These are phyloP conservation scores for Heliconius erato DNA, from an alignment of 2,888 invertebrate genomes.

Conservation along the genomic window DNA sequence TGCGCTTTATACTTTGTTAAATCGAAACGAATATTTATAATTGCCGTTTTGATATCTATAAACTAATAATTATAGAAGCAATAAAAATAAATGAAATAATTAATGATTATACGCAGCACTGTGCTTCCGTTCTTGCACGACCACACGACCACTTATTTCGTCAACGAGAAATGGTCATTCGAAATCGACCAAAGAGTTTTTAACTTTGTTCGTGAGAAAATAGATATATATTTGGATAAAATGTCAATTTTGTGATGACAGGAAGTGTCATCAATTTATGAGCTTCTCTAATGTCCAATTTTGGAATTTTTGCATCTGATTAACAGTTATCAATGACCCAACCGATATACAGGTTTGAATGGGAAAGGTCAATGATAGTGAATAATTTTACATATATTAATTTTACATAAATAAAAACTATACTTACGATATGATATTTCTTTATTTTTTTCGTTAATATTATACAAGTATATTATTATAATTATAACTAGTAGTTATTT, in stretches of 20 bases:
- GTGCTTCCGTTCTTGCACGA: slow-evolving; percentile 32
- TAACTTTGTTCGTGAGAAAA: slow-evolving; percentile 7
- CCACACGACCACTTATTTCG: slow-evolving; percentile 17
- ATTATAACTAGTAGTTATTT: not conserved
- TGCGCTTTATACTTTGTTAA: slow-evolving; percentile 5
- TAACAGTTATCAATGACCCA: slow-evolving; percentile 29
- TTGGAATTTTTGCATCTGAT: slow-evolving; percentile 13
- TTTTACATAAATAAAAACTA: not conserved
- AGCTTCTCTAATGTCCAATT: slow-evolving; percentile 9
- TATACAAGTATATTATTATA: not conserved
- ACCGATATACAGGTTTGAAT: not conserved
- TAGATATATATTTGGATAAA: slow-evolving; percentile 6
- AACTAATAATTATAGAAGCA: slow-evolving; percentile 27
- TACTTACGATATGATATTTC: not conserved
- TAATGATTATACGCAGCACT: slow-evolving; percentile 24
- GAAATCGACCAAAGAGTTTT: slow-evolving; percentile 1
- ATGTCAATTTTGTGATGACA: not conserved
- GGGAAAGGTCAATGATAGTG: slow-evolving; percentile 15
- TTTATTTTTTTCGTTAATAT: not conserved
- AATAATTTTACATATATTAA: not conserved
- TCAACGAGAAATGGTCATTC: slow-evolving; percentile 14
- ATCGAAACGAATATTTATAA: slow-evolving; percentile 15
- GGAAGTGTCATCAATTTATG: slow-evolving; percentile 19
- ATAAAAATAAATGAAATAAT: slow-evolving; percentile 29
- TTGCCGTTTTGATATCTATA: slow-evolving; percentile 25